These are phyloP conservation scores for Vultur gryphus DNA, from an alignment of 2,797 vertebrate species.

Conservation along the genomic window DNA sequence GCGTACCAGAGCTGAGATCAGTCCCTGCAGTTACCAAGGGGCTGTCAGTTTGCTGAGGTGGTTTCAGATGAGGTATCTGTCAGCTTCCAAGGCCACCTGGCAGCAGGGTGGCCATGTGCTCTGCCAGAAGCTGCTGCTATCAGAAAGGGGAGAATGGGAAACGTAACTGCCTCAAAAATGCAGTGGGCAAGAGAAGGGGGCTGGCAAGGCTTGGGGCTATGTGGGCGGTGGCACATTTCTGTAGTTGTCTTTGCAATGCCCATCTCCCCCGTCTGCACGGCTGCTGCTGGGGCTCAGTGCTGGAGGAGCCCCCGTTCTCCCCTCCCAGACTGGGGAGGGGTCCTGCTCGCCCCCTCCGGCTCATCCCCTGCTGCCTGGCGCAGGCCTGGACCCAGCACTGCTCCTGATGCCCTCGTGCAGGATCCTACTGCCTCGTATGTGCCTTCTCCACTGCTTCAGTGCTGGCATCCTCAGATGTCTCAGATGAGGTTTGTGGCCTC, in stretches of 20 bases:
- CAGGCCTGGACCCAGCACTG: neutral
- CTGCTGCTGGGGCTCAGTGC: neutral
- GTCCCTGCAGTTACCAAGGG: neutral
- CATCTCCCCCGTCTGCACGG: fast-evolving
- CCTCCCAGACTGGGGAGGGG: neutral
- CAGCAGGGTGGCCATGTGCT: neutral
- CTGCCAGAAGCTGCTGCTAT: neutral
- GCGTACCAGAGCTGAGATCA: neutral
- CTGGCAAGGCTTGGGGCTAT: no score
- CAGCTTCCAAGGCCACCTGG: neutral
- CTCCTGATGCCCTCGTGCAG: neutral
- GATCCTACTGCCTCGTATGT: neutral
- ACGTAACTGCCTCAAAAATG: neutral
- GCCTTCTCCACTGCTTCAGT: neutral
- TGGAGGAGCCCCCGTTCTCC: neutral
- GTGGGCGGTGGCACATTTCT: neutral
- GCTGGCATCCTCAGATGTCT: neutral
- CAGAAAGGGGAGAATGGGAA: neutral
- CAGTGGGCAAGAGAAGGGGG: neutral
- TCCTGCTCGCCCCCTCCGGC: neutral
- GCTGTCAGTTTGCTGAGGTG: neutral
- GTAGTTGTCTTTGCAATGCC: neutral
- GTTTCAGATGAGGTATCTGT: neutral
- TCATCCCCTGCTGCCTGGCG: fast-evolving
- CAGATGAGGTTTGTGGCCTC: neutral